A percentile compares a stretch with the other conserved stretches of the same genome.
Conservation (phyloP, 2,888 invertebrate genomes). For the Arenicola marina region DNA sequence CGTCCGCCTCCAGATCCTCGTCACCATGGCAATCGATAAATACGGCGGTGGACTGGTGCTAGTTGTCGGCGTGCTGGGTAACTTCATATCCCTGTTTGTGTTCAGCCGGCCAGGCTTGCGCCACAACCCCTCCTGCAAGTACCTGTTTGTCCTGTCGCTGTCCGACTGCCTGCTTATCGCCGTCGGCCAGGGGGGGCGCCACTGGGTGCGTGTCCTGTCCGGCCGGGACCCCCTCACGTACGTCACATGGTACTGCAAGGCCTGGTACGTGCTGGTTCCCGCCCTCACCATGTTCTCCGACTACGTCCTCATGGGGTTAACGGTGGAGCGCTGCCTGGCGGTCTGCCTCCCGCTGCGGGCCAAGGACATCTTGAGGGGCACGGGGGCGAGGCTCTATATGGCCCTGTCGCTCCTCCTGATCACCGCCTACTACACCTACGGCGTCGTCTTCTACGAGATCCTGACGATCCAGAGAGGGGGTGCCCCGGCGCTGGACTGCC, state of each 20-base stretch:
- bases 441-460: background rate
- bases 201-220: slow-evolving; percentile 4
- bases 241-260: slow-evolving; percentile 8
- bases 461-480: background rate
- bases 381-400: background rate
- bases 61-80: slow-evolving; percentile 9
- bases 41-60: slow-evolving; percentile 12
- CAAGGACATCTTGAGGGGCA: background rate
- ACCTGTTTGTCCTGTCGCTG: slow-evolving; percentile 1
- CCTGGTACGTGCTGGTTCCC: slow-evolving; percentile 6
- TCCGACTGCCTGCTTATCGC: background rate
- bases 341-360: background rate
- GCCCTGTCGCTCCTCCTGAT: background rate
- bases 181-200: slow-evolving; percentile 9
- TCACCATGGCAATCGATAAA: slow-evolving; percentile 4
- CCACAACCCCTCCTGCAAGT: background rate
- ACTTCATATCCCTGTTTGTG: slow-evolving; percentile 3
- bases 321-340: slow-evolving; percentile 10
- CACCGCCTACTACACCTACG: slow-evolving; percentile 1
- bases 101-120: background rate
- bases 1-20: background rate
- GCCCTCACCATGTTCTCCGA: background rate
- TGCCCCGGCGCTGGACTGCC: background rate
- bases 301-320: slow-evolving; percentile 10
- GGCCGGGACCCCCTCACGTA: slow-evolving; percentile 7